A percentile compares a stretch with the other conserved stretches of the same genome.
Evolutionary conservation across 2,113 vertebrate genomes (phyloP).

Genomic region (Athene cunicularia): DNA sequence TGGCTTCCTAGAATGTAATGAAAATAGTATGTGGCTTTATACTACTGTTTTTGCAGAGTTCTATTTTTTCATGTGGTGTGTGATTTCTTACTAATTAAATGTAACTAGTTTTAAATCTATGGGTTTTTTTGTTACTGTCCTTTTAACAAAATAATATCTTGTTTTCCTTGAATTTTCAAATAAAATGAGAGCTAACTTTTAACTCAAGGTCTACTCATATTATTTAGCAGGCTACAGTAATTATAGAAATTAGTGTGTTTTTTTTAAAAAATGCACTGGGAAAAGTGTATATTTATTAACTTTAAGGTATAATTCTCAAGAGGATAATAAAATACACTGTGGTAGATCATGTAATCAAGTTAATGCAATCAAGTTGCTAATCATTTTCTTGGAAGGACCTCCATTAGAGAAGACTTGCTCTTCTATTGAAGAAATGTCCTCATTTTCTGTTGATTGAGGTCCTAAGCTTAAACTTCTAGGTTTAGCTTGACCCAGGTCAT

Average conservation of each 20-base stretch:
- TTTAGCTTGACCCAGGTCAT: background rate
- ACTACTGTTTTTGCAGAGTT: background rate
- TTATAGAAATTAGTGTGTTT: background rate
- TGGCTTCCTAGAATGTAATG: background rate
- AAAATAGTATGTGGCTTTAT: background rate
- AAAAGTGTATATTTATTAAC: background rate
- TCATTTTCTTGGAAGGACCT: conserved; percentile 2
- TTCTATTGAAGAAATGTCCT: background rate
- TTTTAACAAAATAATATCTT: background rate
- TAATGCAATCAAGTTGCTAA: conserved; percentile 3
- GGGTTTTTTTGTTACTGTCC: background rate
- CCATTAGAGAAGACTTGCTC: background rate
- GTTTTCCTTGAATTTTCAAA: background rate
- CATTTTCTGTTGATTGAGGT: background rate
- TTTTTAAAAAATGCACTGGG: background rate
- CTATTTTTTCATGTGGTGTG: background rate
- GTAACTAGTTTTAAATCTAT: background rate
- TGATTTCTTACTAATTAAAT: background rate
- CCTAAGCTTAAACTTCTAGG: background rate
- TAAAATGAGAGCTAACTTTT: background rate
- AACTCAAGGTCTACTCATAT: background rate
- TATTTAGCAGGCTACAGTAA: background rate
- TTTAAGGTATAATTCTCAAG: background rate
- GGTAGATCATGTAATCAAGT: background rate
- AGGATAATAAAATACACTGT: background rate